Conservation (phyloP, 2,113 vertebrate species). For the Drymodes brunneopygia region DNA sequence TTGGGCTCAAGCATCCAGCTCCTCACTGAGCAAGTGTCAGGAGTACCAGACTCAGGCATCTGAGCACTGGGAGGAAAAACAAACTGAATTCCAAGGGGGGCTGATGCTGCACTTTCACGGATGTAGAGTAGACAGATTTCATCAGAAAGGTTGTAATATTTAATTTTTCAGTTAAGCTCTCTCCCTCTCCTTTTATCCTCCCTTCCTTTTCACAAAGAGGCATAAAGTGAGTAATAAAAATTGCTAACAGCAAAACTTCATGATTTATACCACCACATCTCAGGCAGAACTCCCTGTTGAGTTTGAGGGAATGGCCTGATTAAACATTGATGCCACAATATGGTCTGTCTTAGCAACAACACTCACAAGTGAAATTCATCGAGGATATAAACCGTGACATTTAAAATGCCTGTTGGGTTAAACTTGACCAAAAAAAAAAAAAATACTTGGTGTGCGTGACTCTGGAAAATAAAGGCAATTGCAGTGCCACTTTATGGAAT, state of each 20-base stretch:
- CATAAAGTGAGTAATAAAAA: slow-evolving; percentile 28
- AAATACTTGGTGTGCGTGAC: background rate
- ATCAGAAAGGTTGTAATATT: background rate
- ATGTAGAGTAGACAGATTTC: background rate
- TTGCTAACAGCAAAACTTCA: background rate
- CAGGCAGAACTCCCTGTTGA: slow-evolving; percentile 26
- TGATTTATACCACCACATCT: slow-evolving; percentile 16
- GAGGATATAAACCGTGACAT: background rate
- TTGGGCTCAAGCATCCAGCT: background rate
- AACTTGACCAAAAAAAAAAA: background rate
- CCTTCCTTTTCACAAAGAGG: background rate
- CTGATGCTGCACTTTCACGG: background rate
- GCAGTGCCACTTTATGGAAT: background rate
- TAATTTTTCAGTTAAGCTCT: background rate
- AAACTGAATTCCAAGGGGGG: background rate
- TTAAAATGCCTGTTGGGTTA: slow-evolving; percentile 15
- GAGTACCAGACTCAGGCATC: background rate
- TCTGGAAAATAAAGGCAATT: slow-evolving; percentile 9
- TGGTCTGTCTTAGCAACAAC: slow-evolving; percentile 45
- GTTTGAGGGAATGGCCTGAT: slow-evolving; percentile 32
- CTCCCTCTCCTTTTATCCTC: background rate
- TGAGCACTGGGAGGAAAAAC: background rate
- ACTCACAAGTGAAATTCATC: slow-evolving; percentile 20
- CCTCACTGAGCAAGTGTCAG: background rate
- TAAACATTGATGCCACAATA: slow-evolving; percentile 63